Base-by-base conservation (phyloP, 2,888 invertebrate species). In the Beris chalybata region DNA sequence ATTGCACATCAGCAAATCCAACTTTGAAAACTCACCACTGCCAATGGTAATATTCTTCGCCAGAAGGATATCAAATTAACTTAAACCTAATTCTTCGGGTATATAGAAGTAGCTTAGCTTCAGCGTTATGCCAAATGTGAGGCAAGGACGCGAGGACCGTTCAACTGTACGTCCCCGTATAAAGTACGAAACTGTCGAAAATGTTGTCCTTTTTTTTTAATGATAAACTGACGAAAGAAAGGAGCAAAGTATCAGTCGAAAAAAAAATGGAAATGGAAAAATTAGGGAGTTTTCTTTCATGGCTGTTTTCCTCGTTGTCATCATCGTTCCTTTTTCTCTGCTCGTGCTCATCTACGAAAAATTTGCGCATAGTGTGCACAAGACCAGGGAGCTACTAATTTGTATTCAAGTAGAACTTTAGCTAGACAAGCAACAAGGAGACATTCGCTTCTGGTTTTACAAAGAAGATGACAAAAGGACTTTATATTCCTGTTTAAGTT, bases 401-500 rank as follows among this genome's bases (percentile, higher is more conserved):
- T 67, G 67, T 67, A 67, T 67, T 67, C 67, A 67, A 48, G 43
- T 57, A 44, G 44, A 57, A 57, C 57, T 44, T 57, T 57, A 9
- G 44, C 58, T 12, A 48, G 31, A 30, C 22, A 59, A 59, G 11
- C 45, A 30, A 54, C 22, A n/a, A 30, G 30, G 30, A 31, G 54
- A 31, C 47, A 15, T 59, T 31, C 15, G 4, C 58, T 48, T 56
- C 48, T 11, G 11, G 6, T 59, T 59, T 22, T 22, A 30, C 48
- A 65, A 64, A 54, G 47, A 59, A 67, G 58, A 67, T 58, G 65
- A 67, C 67, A 65, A 67, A 67, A 67, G 67, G 59, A 59, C 59
- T 67, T 67, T 65, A 58, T 55, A 65, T 65, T 67, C 67, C 65
- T 67, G 67, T 67, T 67, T 67, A 67, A 67, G 64, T 67, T 67